Percentiles rank a stretch among this genome's conserved stretches.
Evolutionary conservation across 2,888 invertebrate genomes (phyloP).

Genomic region (Mesorhabditis belari): DNA sequence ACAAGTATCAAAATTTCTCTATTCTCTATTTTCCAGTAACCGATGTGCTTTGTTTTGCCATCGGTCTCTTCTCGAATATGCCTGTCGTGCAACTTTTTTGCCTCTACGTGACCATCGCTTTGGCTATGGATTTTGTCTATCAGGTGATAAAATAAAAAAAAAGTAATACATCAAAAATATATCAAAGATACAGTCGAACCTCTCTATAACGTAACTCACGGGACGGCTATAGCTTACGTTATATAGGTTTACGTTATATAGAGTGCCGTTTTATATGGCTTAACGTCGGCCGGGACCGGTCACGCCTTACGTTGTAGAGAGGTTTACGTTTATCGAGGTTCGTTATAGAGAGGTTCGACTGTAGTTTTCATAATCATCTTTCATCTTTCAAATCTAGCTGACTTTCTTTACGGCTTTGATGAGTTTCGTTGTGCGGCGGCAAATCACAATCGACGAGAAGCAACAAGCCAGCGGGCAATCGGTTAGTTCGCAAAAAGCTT

Average conservation of each 20-base stretch:
- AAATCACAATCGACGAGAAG: constrained; percentile 26
- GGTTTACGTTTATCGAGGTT: no score
- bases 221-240: no score
- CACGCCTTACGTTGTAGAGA: no score
- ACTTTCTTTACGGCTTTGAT: constrained; percentile 47
- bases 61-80: constrained; percentile 47
- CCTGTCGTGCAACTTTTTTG: constrained; percentile 50
- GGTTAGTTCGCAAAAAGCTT: no score
- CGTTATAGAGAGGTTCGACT: no score
- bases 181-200: no score
- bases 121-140: constrained; percentile 47
- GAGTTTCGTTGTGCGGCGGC: constrained; percentile 29
- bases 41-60: constrained; percentile 49
- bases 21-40: constrained; percentile 27
- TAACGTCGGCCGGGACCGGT: no score
- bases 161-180: neutral
- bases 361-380: no score
- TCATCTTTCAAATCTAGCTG: constrained; percentile 18
- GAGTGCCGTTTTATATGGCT: no score
- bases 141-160: constrained; percentile 33
- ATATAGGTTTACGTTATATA: no score
- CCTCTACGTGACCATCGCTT: constrained; percentile 44
- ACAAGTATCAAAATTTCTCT: constrained; percentile 26
- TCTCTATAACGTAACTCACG: no score
- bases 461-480: neutral